Base-by-base conservation (phyloP, 2,888 invertebrate genomes). In the Sinohyriopsis cumingii region DNA sequence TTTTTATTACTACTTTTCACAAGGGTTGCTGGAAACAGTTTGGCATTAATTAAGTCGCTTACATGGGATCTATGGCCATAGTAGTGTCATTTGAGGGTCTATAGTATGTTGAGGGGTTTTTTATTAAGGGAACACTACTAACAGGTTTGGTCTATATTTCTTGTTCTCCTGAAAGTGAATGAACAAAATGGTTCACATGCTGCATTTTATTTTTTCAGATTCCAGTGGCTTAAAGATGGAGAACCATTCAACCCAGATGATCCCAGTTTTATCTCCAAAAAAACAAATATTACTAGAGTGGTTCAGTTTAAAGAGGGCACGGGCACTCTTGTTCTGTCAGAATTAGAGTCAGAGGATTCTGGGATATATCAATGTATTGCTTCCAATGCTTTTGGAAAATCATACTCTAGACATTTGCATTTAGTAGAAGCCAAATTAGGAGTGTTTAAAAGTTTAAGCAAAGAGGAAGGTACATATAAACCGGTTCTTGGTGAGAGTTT, bases 311-410 rank as follows among this genome's bases (percentile, higher is more conserved):
- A 69, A 65, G 55, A 65, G 54, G 55, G 64, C 25, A 67, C 72
- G 3, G 85, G 85, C 1, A 77, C 77, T 22, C 71, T 87, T 25
- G 33, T 69, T 28, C 69, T 87, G 25, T 59, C 73, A 6, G 74
- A 76, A n/a, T 78, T 84, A 18, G 61, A 62, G 20, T 77, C 71
- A 20, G 97, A 95, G 86, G 98, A 98, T 90, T 92, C 95, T 72
- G 98, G 97, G 19, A 95, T 95, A 87, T 98, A 98, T 91, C 96
- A 97, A 90, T 97, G 98, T 91, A 95, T 95, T 90, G 97, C 98
- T 1, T 93, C 93, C 86, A 99, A 99, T 91, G 95, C 95, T 86
- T 96, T 96, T 92, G 99, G 98, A 68, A 94, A 93, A 12, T 97
- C 98, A 59, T 95, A 97, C 3, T 97, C 98, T 12, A 97, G 97